phyloP scores from a whole-genome alignment of 2,797 vertebrate genomes.

The Lutjanus campechanus region DNA sequence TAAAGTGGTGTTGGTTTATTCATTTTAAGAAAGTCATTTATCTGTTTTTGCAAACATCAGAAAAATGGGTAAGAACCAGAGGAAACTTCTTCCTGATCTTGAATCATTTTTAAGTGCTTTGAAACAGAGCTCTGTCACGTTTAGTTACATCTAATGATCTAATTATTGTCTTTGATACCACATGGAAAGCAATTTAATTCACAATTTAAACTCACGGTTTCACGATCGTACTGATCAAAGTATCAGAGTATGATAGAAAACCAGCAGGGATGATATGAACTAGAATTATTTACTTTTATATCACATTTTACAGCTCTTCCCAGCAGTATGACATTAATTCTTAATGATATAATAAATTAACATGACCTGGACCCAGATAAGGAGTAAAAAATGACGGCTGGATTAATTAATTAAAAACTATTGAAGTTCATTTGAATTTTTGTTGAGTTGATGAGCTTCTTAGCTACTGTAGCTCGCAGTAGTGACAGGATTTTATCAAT shows the following conservation, averaged over 20 bases:
- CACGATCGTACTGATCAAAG: too few relatives aligned
- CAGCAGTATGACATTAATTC: background rate
- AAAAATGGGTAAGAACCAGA: constrained; percentile 2
- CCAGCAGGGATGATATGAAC: background rate
- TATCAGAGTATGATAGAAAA: background rate
- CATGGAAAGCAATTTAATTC: background rate
- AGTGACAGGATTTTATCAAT: too few relatives aligned
- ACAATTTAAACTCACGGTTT: background rate
- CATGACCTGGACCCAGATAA: background rate
- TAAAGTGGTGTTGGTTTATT: too few relatives aligned
- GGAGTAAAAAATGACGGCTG: background rate
- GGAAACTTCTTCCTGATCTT: background rate
- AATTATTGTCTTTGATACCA: background rate
- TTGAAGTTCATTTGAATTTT: background rate
- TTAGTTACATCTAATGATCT: background rate
- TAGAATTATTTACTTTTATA: background rate
- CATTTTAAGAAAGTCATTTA: too few relatives aligned
- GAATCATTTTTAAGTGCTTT: background rate
- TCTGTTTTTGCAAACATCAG: background rate
- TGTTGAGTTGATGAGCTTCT: background rate
- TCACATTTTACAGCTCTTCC: background rate
- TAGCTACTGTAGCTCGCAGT: too few relatives aligned
- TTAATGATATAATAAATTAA: background rate
- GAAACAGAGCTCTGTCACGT: background rate
- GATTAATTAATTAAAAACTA: background rate